phyloP scores from a whole-genome alignment of 1,140 invertebrate species.

The Drosophila lacteicornis region DNA sequence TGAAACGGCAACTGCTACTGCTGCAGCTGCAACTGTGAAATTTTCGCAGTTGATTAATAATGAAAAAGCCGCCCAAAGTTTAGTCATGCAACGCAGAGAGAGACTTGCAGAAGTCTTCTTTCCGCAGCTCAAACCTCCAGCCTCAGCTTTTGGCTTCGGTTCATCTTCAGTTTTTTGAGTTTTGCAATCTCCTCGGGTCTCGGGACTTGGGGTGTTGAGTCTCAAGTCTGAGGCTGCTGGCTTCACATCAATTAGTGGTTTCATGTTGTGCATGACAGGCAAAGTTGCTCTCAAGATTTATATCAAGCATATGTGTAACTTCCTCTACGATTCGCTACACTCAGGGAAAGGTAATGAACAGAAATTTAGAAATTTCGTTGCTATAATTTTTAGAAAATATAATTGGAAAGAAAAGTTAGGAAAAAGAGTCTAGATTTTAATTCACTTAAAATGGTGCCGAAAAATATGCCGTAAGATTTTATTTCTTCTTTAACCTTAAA shows the following conservation, averaged over 20 bases:
- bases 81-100: conserved; percentile 38
- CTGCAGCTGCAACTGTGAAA: conserved; percentile 45
- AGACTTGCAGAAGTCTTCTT: conserved; percentile 30
- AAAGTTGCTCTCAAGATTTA: conserved; percentile 75
- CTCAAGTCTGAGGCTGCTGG: conserved; percentile 46
- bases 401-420: no score
- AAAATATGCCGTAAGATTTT: no score
- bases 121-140: conserved; percentile 28
- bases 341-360: background rate
- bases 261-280: conserved; percentile 74
- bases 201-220: conserved; percentile 36
- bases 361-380: no score
- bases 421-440: no score
- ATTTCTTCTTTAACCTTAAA: no score
- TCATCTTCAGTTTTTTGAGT: conserved; percentile 19
- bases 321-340: conserved; percentile 27
- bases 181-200: conserved; percentile 13
- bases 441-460: no score
- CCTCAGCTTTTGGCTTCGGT: conserved; percentile 27
- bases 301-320: conserved; percentile 71
- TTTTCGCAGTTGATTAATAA: conserved; percentile 52
- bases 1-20: conserved; percentile 45
- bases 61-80: conserved; percentile 45
- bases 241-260: conserved; percentile 82
- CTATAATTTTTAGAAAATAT: no score